Percentiles rank a stretch among this genome's conserved stretches.
Conservation (phyloP, 1,140 invertebrate species). For the Acromyrmex echinatior region DNA sequence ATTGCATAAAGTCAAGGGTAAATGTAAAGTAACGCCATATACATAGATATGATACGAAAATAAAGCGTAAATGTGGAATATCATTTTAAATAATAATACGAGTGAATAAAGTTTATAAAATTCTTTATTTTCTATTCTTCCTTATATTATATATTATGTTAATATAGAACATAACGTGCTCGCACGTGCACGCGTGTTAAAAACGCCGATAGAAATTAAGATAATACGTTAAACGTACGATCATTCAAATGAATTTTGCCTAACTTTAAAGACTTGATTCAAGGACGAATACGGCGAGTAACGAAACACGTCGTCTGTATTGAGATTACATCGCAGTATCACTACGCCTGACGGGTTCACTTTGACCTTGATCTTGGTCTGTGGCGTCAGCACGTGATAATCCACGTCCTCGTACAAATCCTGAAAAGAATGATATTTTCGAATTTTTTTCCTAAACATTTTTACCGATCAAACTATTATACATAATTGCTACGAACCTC, state of each 20-base stretch:
- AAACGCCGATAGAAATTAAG: slow-evolving; percentile 57
- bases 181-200: slow-evolving; percentile 32
- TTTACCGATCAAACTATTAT: background rate
- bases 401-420: slow-evolving; percentile 95
- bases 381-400: slow-evolving; percentile 93
- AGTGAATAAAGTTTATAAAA: slow-evolving; percentile 65
- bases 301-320: slow-evolving; percentile 88
- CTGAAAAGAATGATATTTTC: slow-evolving; percentile 85
- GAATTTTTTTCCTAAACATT: slow-evolving; percentile 14
- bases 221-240: slow-evolving; percentile 50
- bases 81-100: background rate
- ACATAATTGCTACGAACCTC: slow-evolving; percentile 88
- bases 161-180: slow-evolving; percentile 60
- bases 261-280: slow-evolving; percentile 88
- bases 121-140: slow-evolving; percentile 73
- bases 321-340: slow-evolving; percentile 93
- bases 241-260: slow-evolving; percentile 82
- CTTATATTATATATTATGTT: slow-evolving; percentile 70
- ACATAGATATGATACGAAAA: background rate
- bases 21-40: background rate
- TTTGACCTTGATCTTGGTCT: slow-evolving; percentile 96
- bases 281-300: slow-evolving; percentile 89
- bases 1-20: slow-evolving; percentile 5
- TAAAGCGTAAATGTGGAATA: background rate
- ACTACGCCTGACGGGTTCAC: slow-evolving; percentile 97